Conservation (phyloP, 1,140 invertebrate species). For the Drosophila bocki region DNA sequence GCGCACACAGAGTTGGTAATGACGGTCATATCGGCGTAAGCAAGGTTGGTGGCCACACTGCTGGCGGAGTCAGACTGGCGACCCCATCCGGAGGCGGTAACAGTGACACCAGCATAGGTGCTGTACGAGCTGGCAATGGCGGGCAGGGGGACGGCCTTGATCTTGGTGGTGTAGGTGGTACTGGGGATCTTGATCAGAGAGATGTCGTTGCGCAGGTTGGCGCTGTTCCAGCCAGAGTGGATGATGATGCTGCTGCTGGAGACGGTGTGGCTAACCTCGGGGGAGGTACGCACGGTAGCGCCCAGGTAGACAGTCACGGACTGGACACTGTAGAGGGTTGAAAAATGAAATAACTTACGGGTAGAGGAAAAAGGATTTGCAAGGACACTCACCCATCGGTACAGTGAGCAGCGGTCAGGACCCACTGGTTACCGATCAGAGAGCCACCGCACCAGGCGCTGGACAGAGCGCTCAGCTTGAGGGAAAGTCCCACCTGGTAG, state of each 20-base stretch:
- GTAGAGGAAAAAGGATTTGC: neutral
- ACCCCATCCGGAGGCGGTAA: constrained; percentile 76
- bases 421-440: constrained; percentile 84
- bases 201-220: constrained; percentile 70
- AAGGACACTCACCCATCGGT: constrained; percentile 57
- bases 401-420: constrained; percentile 73
- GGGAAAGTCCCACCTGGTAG: constrained; percentile 79
- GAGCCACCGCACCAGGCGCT: constrained; percentile 86
- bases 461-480: constrained; percentile 50
- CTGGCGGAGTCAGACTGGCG: constrained; percentile 37
- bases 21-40: constrained; percentile 31
- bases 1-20: constrained; percentile 57
- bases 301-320: constrained; percentile 72
- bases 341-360: neutral
- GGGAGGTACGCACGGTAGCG: constrained; percentile 59
- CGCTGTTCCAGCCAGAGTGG: constrained; percentile 61
- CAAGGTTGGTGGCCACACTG: constrained; percentile 43
- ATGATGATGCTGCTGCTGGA: constrained; percentile 33
- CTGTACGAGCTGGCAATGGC: constrained; percentile 56
- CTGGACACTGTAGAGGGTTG: constrained; percentile 24
- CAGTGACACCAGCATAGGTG: constrained; percentile 52
- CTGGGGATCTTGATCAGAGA: constrained; percentile 67
- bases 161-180: constrained; percentile 21
- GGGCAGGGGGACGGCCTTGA: constrained; percentile 47
- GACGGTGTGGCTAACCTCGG: constrained; percentile 50